phyloP scores from a whole-genome alignment of 2,888 invertebrate genomes.

The Agrotis segetum region DNA sequence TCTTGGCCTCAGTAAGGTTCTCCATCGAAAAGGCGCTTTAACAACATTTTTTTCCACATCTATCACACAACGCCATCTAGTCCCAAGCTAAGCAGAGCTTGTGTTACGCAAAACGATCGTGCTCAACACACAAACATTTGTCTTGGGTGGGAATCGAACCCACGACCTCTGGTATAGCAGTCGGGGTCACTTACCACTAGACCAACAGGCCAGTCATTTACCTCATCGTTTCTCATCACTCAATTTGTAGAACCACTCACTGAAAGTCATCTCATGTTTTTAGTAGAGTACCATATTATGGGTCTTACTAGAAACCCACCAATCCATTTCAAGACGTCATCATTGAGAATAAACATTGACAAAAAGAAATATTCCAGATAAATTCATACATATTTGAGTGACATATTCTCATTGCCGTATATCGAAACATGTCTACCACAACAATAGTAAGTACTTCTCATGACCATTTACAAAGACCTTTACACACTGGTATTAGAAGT shows the following conservation, averaged over 20 bases:
- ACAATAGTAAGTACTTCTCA: conserved; percentile 40
- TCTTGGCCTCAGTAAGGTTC: too few species aligned
- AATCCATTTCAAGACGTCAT: not conserved
- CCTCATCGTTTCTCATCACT: not conserved
- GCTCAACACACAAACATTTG: too few species aligned
- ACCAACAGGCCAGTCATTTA: too few species aligned
- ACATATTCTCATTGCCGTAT: conserved; percentile 55
- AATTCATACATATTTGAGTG: conserved; percentile 45
- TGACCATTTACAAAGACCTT: conserved; percentile 43
- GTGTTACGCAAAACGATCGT: too few species aligned
- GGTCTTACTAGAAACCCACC: not conserved
- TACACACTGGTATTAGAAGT: not conserved
- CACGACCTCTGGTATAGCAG: too few species aligned
- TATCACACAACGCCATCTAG: too few species aligned
- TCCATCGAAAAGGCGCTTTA: too few species aligned
- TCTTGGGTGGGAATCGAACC: too few species aligned
- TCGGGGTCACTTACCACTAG: too few species aligned
- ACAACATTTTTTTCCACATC: too few species aligned
- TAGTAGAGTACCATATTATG: too few species aligned
- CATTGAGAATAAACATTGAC: conserved; percentile 21
- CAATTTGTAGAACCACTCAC: not conserved
- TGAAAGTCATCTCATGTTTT: not conserved
- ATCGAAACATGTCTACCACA: conserved; percentile 46
- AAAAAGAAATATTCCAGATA: conserved; percentile 31
- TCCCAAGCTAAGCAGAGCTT: too few species aligned